phyloP scores from a whole-genome alignment of 1,140 invertebrate species.

The Spodoptera frugiperda region DNA sequence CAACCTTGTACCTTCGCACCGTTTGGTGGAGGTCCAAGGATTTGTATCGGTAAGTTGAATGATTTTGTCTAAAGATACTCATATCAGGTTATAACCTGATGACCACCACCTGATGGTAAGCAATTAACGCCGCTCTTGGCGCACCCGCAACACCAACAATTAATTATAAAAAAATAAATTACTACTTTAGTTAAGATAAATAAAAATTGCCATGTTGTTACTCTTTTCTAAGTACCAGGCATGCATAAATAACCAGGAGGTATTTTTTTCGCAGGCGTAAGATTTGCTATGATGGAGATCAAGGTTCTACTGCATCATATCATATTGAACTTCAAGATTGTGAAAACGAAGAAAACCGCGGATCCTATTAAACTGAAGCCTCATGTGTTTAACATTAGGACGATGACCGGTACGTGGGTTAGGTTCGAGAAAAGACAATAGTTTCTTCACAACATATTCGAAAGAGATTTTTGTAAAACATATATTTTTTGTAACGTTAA shows the following conservation, averaged over 20 bases:
- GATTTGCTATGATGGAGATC: slow-evolving; percentile 55
- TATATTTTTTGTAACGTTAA: too few species aligned
- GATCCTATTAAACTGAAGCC: slow-evolving; percentile 52
- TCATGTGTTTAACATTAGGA: slow-evolving; percentile 46
- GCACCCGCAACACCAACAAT: too few species aligned
- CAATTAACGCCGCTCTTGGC: too few species aligned
- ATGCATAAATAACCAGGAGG: neutral
- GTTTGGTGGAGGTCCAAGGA: slow-evolving; percentile 89
- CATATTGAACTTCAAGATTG: slow-evolving; percentile 53
- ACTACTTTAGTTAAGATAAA: too few species aligned
- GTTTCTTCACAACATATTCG: too few species aligned
- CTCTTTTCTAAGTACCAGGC: neutral
- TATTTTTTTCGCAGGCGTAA: slow-evolving; percentile 44
- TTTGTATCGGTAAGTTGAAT: slow-evolving; percentile 73
- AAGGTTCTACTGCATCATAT: slow-evolving; percentile 50
- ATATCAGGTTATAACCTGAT: too few species aligned
- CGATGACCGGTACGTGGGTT: slow-evolving; percentile 46
- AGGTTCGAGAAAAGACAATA: slow-evolving; percentile 55
- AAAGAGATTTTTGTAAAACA: too few species aligned
- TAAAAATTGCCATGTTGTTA: too few species aligned
- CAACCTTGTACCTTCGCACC: slow-evolving; percentile 87
- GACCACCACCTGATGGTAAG: neutral
- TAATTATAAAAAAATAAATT: too few species aligned
- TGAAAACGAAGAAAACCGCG: slow-evolving; percentile 51
- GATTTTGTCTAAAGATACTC: too few species aligned